Evolutionary conservation across 2,113 vertebrate species (phyloP).

Genomic region (Danio rerio): GRCz12tu NC_133194.1:8462501-8463000

Average conservation of each 20-base stretch:
- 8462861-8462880: too few relatives aligned
- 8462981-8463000: background rate
- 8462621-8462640: slow-evolving; percentile 8
- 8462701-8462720: background rate
- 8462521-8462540: background rate
- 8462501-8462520: background rate
- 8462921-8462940: background rate
- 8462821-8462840: background rate
- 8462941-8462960: background rate
- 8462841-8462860: background rate
- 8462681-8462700: background rate
- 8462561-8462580: background rate
- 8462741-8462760: slow-evolving; percentile 10
- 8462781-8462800: background rate
- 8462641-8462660: background rate
- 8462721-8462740: background rate
- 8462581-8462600: background rate
- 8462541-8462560: background rate
- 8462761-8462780: background rate
- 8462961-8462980: background rate
- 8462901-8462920: background rate
- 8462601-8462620: slow-evolving; percentile 4
- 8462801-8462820: background rate
- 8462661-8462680: background rate
- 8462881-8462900: background rate